Conservation (phyloP, 2,888 invertebrate genomes). For the Phyto melanocephala region DNA sequence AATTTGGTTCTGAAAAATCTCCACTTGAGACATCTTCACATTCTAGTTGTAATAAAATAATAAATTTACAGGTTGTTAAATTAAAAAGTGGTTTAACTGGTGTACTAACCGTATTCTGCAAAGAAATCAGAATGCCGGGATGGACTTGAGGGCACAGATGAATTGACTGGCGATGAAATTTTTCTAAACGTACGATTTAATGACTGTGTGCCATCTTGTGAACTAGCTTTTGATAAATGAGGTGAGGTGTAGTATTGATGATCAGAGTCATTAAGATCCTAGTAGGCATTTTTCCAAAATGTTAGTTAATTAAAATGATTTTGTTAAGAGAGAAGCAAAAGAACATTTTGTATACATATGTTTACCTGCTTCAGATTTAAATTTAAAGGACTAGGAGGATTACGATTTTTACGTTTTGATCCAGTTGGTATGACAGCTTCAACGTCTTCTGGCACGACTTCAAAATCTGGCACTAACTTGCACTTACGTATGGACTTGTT, state of each 20-base stretch:
- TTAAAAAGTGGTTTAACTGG: not conserved
- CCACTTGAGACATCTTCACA: conserved; percentile 79
- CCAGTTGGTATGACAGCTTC: conserved; percentile 73
- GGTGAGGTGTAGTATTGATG: conserved; percentile 75
- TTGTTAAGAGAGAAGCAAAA: not conserved
- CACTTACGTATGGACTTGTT: conserved; percentile 73
- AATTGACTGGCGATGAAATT: conserved; percentile 79
- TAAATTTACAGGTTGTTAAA: not conserved
- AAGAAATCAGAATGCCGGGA: conserved; percentile 84
- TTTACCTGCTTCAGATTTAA: conserved; percentile 74
- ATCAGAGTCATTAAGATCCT: conserved; percentile 74
- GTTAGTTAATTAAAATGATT: not conserved
- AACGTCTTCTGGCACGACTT: conserved; percentile 77
- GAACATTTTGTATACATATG: too few species aligned
- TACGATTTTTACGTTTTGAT: conserved; percentile 71
- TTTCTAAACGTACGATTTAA: conserved; percentile 80
- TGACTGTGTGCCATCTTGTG: conserved; percentile 75
- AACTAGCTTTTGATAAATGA: conserved; percentile 76
- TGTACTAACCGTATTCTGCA: conserved; percentile 82
- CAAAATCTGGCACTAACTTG: conserved; percentile 75
- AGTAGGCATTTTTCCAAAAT: not conserved
- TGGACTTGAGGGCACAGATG: conserved; percentile 85
- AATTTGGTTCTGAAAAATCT: conserved; percentile 79
- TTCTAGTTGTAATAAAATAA: conserved; percentile 69
- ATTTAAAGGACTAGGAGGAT: conserved; percentile 77